Conservation (phyloP, 2,113 vertebrate genomes). For the Tauraco erythrolophus region DNA sequence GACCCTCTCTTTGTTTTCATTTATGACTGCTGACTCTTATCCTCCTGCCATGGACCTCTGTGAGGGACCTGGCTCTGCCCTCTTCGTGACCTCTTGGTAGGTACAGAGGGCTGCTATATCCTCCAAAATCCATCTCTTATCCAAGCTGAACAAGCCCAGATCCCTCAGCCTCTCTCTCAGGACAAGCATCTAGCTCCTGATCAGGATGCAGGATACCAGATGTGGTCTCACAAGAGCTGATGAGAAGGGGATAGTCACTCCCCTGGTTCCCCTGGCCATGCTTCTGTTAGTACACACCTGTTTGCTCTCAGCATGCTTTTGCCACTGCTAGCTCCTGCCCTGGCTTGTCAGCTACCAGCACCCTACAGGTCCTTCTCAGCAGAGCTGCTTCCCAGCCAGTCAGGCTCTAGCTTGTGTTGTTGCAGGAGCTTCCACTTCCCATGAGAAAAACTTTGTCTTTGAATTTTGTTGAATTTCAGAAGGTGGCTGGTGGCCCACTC, state of each 20-base stretch:
- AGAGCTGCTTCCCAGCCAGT: not conserved
- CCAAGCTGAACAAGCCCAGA: not conserved
- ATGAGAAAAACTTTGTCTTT: not conserved
- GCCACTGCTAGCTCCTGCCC: not conserved
- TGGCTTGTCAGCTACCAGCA: not conserved
- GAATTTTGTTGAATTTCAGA: not conserved
- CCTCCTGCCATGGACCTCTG: not conserved
- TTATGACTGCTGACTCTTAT: not conserved
- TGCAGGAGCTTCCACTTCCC: not conserved
- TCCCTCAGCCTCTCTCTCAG: not conserved
- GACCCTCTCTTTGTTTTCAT: not conserved
- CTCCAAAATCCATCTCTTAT: not conserved
- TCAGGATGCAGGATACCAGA: not conserved
- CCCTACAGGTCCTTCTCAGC: not conserved
- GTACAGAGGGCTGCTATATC: not conserved
- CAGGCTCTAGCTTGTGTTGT: not conserved
- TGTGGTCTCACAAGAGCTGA: not conserved
- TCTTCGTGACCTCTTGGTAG: not conserved
- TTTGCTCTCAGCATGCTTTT: not conserved
- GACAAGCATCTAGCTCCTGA: not conserved
- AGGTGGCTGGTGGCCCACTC: not conserved
- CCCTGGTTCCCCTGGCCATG: no score
- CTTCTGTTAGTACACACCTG: not conserved
- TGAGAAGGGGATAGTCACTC: rapidly evolving
- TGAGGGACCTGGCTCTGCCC: not conserved